These are phyloP conservation scores for Burhinus oedicnemus DNA, from an alignment of 2,113 vertebrate species.

Conservation along the genomic window DNA sequence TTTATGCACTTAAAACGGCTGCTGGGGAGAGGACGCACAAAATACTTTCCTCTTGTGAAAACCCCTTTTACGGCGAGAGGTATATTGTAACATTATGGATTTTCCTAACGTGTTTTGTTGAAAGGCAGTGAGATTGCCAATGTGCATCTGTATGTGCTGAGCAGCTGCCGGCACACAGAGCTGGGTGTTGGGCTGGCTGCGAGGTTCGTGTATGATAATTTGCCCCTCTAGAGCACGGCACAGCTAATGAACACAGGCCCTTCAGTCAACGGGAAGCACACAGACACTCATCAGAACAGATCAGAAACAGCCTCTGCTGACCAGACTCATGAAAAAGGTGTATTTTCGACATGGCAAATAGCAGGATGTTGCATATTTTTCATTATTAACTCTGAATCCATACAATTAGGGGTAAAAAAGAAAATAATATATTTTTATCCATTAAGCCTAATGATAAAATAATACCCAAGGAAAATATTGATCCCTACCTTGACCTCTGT, in stretches of 20 bases:
- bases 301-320: conserved; percentile 3
- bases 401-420: neutral
- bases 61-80: neutral
- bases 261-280: neutral
- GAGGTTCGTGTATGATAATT: conserved; percentile 17
- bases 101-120: neutral
- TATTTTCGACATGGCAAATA: conserved; percentile 5
- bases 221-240: neutral
- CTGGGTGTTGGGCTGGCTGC: conserved; percentile 23
- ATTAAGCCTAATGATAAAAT: neutral
- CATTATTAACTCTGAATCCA: neutral
- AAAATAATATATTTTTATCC: neutral
- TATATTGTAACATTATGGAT: neutral
- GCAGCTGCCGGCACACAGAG: conserved; percentile 14
- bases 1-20: conserved; percentile 9
- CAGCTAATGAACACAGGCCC: conserved; percentile 43
- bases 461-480: neutral
- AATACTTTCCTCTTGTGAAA: neutral
- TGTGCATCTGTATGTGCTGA: neutral
- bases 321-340: neutral
- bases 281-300: neutral
- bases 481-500: neutral
- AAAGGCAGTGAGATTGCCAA: neutral
- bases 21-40: neutral
- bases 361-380: neutral